Percentiles rank a stretch among this genome's conserved stretches.
phyloP scores from a whole-genome alignment of 2,797 vertebrate species.

The Buphagus erythrorhynchus region DNA sequence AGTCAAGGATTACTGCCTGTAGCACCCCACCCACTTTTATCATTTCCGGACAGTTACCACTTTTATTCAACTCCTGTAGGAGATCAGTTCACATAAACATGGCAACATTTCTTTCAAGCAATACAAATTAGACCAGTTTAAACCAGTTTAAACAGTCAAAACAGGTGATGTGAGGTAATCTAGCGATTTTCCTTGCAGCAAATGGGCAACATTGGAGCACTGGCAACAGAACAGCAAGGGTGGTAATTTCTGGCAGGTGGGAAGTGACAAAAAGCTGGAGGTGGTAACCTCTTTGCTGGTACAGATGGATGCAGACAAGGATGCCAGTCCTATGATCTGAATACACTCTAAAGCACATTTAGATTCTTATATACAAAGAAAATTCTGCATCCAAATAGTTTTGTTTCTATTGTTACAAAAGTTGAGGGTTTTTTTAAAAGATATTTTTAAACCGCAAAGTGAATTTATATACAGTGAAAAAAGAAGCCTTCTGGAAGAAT shows the following conservation, averaged over 20 bases:
- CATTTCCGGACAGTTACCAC: background rate
- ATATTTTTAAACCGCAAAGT: background rate
- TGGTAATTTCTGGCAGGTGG: background rate
- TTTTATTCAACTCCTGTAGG: background rate
- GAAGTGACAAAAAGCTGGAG: slow-evolving; percentile 3
- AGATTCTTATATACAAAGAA: background rate
- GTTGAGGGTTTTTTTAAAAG: background rate
- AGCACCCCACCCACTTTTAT: background rate
- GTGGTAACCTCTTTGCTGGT: background rate
- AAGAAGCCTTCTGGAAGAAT: background rate
- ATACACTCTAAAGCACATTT: background rate
- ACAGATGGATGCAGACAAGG: background rate
- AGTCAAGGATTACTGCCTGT: background rate
- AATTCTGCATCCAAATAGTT: background rate
- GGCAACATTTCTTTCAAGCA: background rate
- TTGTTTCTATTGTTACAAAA: background rate
- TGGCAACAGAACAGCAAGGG: background rate
- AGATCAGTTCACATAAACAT: background rate
- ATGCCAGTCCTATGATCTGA: background rate
- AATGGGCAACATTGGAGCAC: background rate
- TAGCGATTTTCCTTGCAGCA: background rate
- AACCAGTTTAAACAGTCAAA: background rate
- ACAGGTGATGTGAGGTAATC: background rate
- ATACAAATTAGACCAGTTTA: background rate
- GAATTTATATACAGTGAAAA: background rate